Percentiles rank a stretch among this genome's conserved stretches.
These are phyloP conservation scores for Paramormyrops hopkinsi DNA, from an alignment of 2,797 vertebrate species.

Conservation along the genomic window DNA sequence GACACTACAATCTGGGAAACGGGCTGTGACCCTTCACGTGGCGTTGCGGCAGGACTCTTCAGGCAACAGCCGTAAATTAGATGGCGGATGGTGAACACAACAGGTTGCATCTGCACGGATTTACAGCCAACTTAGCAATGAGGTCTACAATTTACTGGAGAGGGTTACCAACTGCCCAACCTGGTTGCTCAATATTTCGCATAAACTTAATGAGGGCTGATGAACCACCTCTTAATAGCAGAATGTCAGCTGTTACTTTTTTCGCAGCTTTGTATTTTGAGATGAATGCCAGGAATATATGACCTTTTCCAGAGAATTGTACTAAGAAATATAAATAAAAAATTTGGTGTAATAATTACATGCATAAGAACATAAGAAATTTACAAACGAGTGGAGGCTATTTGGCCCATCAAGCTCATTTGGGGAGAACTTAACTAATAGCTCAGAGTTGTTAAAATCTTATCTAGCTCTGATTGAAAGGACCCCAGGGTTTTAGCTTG, in stretches of 20 bases:
- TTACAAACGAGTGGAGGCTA: neutral
- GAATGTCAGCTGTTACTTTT: neutral
- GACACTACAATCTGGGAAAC: constrained; percentile 15
- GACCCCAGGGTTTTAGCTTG: too few species aligned
- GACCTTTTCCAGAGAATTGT: neutral
- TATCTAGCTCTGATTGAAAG: too few species aligned
- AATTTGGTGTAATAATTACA: neutral
- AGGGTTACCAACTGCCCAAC: constrained; percentile 7
- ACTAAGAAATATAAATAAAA: neutral
- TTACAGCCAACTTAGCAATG: constrained; percentile 19
- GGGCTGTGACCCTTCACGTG: constrained; percentile 12
- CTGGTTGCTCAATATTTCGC: constrained; percentile 22
- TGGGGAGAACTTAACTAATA: neutral
- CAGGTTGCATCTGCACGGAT: constrained; percentile 39
- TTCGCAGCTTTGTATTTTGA: neutral
- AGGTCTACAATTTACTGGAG: constrained; percentile 30
- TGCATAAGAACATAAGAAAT: neutral
- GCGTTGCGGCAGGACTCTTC: constrained; percentile 31
- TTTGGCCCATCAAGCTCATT: neutral
- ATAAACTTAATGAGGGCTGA: constrained; percentile 8
- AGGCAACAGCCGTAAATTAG: constrained; percentile 36
- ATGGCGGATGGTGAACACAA: constrained; percentile 31
- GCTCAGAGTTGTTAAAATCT: too few species aligned
- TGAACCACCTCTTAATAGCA: neutral
- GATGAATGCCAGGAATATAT: neutral